phyloP scores from a whole-genome alignment of 2,113 vertebrate genomes.

The Alectura lathami region DNA sequence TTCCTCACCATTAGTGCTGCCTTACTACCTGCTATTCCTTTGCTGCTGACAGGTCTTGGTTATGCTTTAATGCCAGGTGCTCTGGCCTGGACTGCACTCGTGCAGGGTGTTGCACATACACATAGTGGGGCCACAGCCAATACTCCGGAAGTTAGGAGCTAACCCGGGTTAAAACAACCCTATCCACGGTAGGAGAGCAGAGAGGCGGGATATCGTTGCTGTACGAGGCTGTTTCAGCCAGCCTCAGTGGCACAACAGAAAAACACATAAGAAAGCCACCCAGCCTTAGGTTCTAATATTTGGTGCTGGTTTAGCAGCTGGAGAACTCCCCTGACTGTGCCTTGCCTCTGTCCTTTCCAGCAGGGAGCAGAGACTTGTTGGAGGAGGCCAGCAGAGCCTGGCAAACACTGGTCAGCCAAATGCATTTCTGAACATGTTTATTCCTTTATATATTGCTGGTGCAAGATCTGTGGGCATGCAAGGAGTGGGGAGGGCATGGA shows the following conservation, averaged over 20 bases:
- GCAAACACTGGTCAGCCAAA: background rate
- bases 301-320: background rate
- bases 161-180: background rate
- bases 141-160: background rate
- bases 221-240: background rate
- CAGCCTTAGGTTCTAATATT: background rate
- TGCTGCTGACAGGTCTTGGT: background rate
- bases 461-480: rapidly evolving
- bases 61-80: background rate
- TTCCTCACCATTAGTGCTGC: background rate
- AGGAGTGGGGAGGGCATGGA: background rate
- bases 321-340: background rate
- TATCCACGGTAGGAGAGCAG: background rate
- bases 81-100: background rate
- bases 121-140: rapidly evolving
- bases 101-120: rapidly evolving
- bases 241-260: background rate
- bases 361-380: background rate
- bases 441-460: background rate
- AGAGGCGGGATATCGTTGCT: background rate
- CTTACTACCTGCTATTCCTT: background rate
- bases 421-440: background rate
- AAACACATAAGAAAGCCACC: background rate
- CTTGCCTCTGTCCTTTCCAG: background rate
- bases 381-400: background rate